Conservation (phyloP, 2,113 vertebrate genomes). For the Ranitomeya variabilis region DNA sequence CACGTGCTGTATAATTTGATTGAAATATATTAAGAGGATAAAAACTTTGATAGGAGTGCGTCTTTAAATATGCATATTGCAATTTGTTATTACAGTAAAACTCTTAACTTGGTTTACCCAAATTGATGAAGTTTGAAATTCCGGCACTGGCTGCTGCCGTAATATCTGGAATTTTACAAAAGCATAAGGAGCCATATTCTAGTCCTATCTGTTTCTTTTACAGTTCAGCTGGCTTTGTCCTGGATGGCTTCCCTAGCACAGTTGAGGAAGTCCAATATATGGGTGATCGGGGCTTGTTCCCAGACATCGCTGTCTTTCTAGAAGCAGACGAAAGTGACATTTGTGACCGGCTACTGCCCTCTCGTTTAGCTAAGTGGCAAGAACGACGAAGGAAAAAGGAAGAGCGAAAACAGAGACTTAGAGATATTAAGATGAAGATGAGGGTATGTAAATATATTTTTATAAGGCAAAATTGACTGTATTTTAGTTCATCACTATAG, state of each 20-base stretch:
- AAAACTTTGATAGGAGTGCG: no score
- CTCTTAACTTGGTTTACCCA: no score
- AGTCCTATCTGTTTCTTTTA: conserved; percentile 21
- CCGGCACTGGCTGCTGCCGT: no score
- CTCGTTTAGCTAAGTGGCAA: conserved; percentile 77
- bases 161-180: no score
- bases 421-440: conserved; percentile 74
- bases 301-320: conserved; percentile 78
- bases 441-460: conserved; percentile 66
- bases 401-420: conserved; percentile 71
- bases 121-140: no score
- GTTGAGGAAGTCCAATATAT: conserved; percentile 80
- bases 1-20: no score
- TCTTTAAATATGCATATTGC: no score
- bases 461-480: not conserved
- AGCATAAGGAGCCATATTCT: not conserved
- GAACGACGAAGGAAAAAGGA: conserved; percentile 65
- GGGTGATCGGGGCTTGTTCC: conserved; percentile 78
- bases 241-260: conserved; percentile 88
- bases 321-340: conserved; percentile 75
- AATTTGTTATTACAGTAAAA: no score
- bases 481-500: not conserved
- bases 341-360: conserved; percentile 77
- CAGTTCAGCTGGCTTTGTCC: conserved; percentile 90
- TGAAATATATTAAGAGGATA: no score